A percentile compares a stretch with the other conserved stretches of the same genome.
Evolutionary conservation across 2,888 invertebrate species (phyloP).

Genomic region (Dimorphilus gyrociliatus): DNA sequence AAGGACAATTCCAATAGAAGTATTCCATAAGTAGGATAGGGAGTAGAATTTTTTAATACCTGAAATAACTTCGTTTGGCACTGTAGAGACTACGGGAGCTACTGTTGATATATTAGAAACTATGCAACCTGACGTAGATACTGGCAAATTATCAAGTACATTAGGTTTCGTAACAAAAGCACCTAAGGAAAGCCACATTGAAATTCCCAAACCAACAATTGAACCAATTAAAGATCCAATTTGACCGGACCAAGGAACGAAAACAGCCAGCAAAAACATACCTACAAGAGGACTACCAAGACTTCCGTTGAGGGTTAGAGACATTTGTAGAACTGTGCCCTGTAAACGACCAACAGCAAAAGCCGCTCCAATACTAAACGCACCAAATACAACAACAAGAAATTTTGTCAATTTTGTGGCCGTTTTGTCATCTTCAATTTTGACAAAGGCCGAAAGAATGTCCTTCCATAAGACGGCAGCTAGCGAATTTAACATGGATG

Average conservation of each 20-base stretch:
- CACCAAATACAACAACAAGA: slow-evolving; percentile 12
- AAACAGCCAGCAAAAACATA: slow-evolving; percentile 21
- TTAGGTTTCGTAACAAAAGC: slow-evolving; percentile 12
- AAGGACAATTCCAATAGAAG: slow-evolving; percentile 14
- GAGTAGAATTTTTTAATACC: slow-evolving; percentile 15
- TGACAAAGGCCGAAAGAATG: slow-evolving; percentile 11
- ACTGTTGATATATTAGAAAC: slow-evolving; percentile 1
- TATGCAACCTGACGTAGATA: background rate
- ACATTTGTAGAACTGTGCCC: slow-evolving; percentile 18
- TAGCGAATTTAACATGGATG: slow-evolving; percentile 20
- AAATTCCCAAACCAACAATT: slow-evolving; percentile 16
- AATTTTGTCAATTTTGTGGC: slow-evolving; percentile 13
- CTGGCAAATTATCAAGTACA: background rate
- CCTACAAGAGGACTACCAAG: slow-evolving; percentile 23
- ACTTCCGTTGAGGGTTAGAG: slow-evolving; percentile 18
- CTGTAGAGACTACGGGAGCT: too few relatives aligned
- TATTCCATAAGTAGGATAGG: slow-evolving; percentile 20
- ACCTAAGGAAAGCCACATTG: slow-evolving; percentile 23
- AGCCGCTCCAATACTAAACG: slow-evolving; percentile 16
- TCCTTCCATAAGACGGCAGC: slow-evolving; percentile 23
- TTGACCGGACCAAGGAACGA: slow-evolving; percentile 27
- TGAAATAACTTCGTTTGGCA: background rate
- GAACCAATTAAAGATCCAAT: slow-evolving; percentile 18
- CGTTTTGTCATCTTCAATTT: slow-evolving; percentile 9
- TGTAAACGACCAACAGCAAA: slow-evolving; percentile 17